Conservation (phyloP, 2,888 invertebrate species). For the Steromphala cineraria region DNA sequence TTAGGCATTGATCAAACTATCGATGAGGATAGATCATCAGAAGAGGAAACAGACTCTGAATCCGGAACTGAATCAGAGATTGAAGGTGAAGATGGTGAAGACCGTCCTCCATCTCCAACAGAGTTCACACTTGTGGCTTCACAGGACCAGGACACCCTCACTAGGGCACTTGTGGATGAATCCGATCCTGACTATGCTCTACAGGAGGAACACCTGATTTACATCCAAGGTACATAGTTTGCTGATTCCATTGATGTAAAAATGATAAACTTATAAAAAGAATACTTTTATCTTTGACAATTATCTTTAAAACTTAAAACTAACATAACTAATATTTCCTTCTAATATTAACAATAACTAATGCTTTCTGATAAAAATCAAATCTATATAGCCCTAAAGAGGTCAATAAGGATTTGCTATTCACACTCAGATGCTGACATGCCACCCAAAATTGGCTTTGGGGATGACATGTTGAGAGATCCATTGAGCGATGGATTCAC, state of each 20-base stretch:
- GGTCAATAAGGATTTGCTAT: too few relatives aligned
- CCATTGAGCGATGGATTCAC: slow-evolving; percentile 15
- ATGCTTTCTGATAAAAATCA: too few relatives aligned
- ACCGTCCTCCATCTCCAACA: slow-evolving; percentile 72
- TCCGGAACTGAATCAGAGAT: slow-evolving; percentile 32
- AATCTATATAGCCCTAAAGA: too few relatives aligned
- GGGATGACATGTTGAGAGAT: slow-evolving; percentile 9
- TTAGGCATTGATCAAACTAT: slow-evolving; percentile 28
- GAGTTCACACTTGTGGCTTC: slow-evolving; percentile 71
- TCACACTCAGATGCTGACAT: slow-evolving; percentile 13
- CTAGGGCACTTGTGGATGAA: slow-evolving; percentile 45
- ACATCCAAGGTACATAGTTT: slow-evolving; percentile 13
- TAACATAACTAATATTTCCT: too few relatives aligned
- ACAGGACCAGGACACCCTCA: slow-evolving; percentile 65
- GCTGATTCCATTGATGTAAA: not conserved
- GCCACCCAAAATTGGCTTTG: slow-evolving; percentile 16
- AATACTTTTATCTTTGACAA: too few relatives aligned
- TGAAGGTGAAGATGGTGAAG: slow-evolving; percentile 39
- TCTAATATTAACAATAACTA: too few relatives aligned
- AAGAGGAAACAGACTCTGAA: slow-evolving; percentile 1
- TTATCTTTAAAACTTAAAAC: too few relatives aligned
- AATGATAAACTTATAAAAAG: too few relatives aligned
- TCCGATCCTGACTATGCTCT: not conserved
- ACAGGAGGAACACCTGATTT: slow-evolving; percentile 12
- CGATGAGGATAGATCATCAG: slow-evolving; percentile 29